Percentiles rank a stretch among this genome's conserved stretches.
These are phyloP conservation scores for Pachyuromys duprasi DNA, from an alignment of 2,797 vertebrate genomes.

Conservation along the genomic window DNA sequence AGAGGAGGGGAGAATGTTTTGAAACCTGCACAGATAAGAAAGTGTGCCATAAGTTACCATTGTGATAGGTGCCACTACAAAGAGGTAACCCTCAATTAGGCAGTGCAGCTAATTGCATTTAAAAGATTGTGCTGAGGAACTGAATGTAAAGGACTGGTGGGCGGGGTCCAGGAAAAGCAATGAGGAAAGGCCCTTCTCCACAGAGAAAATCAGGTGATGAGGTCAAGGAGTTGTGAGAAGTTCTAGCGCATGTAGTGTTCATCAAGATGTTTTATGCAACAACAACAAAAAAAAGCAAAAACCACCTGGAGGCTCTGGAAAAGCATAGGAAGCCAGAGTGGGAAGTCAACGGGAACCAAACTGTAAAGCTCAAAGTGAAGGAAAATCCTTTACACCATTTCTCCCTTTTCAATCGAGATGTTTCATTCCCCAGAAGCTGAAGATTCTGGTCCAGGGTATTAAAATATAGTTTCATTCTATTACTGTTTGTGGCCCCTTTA, in stretches of 20 bases:
- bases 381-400: neutral
- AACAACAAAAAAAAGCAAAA: neutral
- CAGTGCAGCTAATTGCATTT: neutral
- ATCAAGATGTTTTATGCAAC: neutral
- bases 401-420: neutral
- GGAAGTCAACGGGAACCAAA: slow-evolving; percentile 1
- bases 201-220: neutral
- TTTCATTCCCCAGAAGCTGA: neutral
- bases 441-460: neutral
- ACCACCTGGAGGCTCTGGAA: neutral
- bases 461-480: neutral
- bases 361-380: neutral
- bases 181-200: neutral
- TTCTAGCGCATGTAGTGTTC: neutral
- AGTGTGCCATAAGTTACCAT: neutral
- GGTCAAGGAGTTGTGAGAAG: neutral
- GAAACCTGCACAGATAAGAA: neutral
- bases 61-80: neutral
- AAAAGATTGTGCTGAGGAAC: neutral
- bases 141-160: neutral
- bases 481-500: neutral
- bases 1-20: too few species aligned
- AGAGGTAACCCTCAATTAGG: neutral
- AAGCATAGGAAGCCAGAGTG: neutral
- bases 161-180: neutral